Percentiles rank a stretch among this genome's conserved stretches.
Conservation (phyloP, 2,797 vertebrate species). For the Danio aesculapii region DNA sequence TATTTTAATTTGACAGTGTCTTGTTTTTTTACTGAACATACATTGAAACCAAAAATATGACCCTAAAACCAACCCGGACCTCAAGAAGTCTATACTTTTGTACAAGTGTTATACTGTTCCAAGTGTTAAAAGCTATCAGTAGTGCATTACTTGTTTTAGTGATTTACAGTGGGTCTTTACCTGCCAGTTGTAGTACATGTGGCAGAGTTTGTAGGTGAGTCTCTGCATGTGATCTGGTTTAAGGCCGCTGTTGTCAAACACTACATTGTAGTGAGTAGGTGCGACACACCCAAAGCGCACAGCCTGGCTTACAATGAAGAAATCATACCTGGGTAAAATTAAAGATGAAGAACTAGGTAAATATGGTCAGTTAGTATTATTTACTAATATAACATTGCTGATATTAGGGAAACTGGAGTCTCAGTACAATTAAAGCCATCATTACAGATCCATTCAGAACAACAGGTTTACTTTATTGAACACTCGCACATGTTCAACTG, state of each 20-base stretch:
- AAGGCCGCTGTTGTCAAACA: conserved; percentile 91
- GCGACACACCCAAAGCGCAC: conserved; percentile 85
- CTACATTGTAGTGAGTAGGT: conserved; percentile 94
- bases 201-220: conserved; percentile 95
- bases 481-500: too few species aligned
- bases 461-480: too few species aligned
- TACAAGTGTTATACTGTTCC: too few species aligned
- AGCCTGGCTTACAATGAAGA: conserved; percentile 92
- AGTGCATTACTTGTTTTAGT: not conserved
- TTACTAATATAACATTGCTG: not conserved
- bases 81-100: too few species aligned
- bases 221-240: conserved; percentile 96
- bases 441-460: too few species aligned
- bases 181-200: conserved; percentile 98
- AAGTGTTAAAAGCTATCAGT: not conserved
- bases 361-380: not conserved
- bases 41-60: too few species aligned
- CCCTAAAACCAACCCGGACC: too few species aligned
- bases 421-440: too few species aligned
- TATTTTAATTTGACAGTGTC: too few species aligned
- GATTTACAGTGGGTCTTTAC: conserved; percentile 70
- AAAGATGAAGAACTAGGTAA: not conserved
- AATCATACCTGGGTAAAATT: conserved; percentile 88
- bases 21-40: too few species aligned
- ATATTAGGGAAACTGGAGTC: not conserved